Evolutionary conservation across 2,888 invertebrate species (phyloP).

Genomic region (Dryobotodes eremita): DNA sequence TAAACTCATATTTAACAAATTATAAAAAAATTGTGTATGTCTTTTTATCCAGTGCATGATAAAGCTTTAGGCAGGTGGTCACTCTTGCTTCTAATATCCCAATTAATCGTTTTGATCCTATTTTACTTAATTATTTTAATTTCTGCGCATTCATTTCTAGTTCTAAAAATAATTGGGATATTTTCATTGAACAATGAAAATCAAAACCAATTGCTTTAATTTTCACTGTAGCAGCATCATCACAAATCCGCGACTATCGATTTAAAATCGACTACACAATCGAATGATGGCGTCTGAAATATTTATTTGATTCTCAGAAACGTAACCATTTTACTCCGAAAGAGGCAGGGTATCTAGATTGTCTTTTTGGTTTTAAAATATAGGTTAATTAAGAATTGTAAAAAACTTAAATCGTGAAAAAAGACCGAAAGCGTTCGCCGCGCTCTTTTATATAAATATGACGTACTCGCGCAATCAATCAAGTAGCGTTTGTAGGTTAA

Average conservation of each 20-base stretch:
- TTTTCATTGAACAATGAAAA: conserved; percentile 44
- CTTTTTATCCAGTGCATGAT: conserved; percentile 72
- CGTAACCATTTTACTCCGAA: background rate
- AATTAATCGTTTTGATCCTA: conserved; percentile 6
- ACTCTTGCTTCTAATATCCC: conserved; percentile 61
- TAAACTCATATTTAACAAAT: background rate
- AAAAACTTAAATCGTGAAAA: background rate
- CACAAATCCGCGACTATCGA: conserved; percentile 35
- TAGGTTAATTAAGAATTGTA: too few species aligned
- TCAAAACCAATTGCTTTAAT: conserved; percentile 14
- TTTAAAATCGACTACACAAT: conserved; percentile 33
- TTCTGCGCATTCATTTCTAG: background rate
- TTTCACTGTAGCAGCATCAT: conserved; percentile 42
- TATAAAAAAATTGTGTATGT: conserved; percentile 30
- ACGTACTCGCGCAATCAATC: too few species aligned
- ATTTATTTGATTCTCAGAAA: conserved; percentile 1
- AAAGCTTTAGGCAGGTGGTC: conserved; percentile 71
- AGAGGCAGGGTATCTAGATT: background rate
- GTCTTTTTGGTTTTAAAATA: background rate
- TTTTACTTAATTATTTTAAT: background rate
- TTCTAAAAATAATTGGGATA: conserved; percentile 45
- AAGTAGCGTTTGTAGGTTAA: too few species aligned
- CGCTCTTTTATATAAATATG: too few species aligned
- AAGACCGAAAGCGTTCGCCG: too few species aligned
- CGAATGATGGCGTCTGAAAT: conserved; percentile 27